Evolutionary conservation across 2,113 vertebrate species (phyloP), one percentile per base, ranked within the genome.

Genomic region (Thunnus maccoyii): DNA sequence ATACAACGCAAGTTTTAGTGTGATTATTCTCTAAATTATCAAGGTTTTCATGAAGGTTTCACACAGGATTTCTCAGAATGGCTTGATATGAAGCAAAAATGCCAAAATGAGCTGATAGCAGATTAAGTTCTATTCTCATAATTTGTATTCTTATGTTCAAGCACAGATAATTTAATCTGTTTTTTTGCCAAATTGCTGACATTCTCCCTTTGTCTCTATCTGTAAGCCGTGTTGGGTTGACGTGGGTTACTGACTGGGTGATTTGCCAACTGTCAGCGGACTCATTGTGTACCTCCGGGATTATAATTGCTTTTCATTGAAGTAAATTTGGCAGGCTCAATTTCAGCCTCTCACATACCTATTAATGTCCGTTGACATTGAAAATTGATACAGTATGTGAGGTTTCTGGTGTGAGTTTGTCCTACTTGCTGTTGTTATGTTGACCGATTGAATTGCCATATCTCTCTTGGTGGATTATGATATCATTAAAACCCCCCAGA

Each of bases 231-330:
- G 63, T 54, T 13, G 52, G 36, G 32, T 69, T 72, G 44, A 56
- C 73, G 64, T 25, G 55, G 65, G 67, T 62, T 62, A 60, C 65
- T 62, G 60, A 44, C 17, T 82, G 67, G 72, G 55, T 75, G 55
- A 86, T 86, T 76, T 78, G 82, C 79, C 85, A 89, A 54, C 77
- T 86, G 87, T 79, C 78, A 36, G 81, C 52, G 36, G 47, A 67
- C 66, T 69, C 64, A n/a, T 12, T 47, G 50, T 72, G 46, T 25
- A 58, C 76, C 87, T 88, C 71, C 16, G 65, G 77, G 84, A 82
- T 54, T 79, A n/a, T 85, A 86, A 85, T 82, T 88, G 78, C 56
- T 88, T 89, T 89, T 80, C 73, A 82, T 16, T 72, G 56, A 80
- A 78, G 71, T 61, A 71, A 67, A 83, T 85, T 81, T 89, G 87